A percentile compares a stretch with the other conserved stretches of the same genome.
Conservation (phyloP, 2,113 vertebrate genomes). For the Scomber scombrus region DNA sequence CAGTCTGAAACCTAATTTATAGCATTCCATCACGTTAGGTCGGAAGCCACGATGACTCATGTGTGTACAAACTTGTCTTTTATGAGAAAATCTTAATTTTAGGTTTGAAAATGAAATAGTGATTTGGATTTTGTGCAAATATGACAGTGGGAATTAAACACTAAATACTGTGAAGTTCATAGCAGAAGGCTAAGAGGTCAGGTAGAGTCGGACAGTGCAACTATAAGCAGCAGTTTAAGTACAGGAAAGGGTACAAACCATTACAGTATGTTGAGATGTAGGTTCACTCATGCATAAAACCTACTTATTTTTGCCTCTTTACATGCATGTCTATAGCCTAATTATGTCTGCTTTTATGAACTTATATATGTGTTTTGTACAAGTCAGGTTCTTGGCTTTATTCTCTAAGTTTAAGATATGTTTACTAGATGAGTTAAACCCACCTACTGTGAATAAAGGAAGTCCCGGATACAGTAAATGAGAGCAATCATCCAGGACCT, state of each 20-base stretch:
- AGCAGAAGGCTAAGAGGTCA: too few relatives aligned
- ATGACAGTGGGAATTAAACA: not conserved
- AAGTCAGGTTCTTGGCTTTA: slow-evolving; percentile 5
- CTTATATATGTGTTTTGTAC: not conserved
- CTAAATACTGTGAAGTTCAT: not conserved
- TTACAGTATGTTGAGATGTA: too few relatives aligned
- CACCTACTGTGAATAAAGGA: slow-evolving; percentile 68
- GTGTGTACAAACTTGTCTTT: slow-evolving; percentile 22
- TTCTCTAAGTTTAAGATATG: slow-evolving; percentile 46
- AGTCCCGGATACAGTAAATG: slow-evolving; percentile 50
- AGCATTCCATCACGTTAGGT: slow-evolving; percentile 36
- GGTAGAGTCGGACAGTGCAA: too few relatives aligned
- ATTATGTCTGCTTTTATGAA: not conserved
- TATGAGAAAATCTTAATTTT: slow-evolving; percentile 30
- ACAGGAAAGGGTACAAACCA: not conserved
- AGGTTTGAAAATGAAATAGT: not conserved
- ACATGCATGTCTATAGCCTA: not conserved
- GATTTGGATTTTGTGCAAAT: not conserved
- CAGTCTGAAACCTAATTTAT: slow-evolving; percentile 33
- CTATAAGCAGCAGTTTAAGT: not conserved
- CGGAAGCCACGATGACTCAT: slow-evolving; percentile 49
- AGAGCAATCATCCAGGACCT: slow-evolving; percentile 45
- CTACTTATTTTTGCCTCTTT: too few relatives aligned
- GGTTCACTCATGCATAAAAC: too few relatives aligned
- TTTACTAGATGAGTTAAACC: slow-evolving; percentile 52